Evolutionary conservation across 2,888 invertebrate species (phyloP).

Genomic region (Prosopocoilus inquinatus): DNA sequence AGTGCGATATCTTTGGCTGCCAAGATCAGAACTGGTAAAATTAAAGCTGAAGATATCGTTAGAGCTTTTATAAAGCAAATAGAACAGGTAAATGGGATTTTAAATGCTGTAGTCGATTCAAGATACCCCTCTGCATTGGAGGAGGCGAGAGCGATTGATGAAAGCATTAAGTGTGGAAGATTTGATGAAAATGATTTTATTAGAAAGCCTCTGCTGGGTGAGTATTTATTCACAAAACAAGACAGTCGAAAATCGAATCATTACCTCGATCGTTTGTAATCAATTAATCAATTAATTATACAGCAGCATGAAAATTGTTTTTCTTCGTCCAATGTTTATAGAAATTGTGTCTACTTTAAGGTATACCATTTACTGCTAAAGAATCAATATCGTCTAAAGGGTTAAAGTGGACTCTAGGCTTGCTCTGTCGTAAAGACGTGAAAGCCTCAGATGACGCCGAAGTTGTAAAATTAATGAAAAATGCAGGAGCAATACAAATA

Average conservation of each 20-base stretch:
- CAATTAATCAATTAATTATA: slow-evolving; percentile 2
- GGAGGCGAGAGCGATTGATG: slow-evolving; percentile 75
- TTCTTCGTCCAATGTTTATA: too few relatives aligned
- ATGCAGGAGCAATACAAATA: slow-evolving; percentile 85
- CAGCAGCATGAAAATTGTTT: background rate
- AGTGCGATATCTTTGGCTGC: slow-evolving; percentile 70
- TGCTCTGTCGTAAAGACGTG: slow-evolving; percentile 65
- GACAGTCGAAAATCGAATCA: background rate
- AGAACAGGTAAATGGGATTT: slow-evolving; percentile 65
- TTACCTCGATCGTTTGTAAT: too few relatives aligned
- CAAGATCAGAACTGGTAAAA: slow-evolving; percentile 62
- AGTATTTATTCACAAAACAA: too few relatives aligned
- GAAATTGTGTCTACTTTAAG: background rate
- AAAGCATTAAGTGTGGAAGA: slow-evolving; percentile 58
- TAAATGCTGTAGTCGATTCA: slow-evolving; percentile 83
- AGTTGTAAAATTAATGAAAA: slow-evolving; percentile 64
- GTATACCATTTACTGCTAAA: slow-evolving; percentile 78
- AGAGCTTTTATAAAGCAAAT: slow-evolving; percentile 74
- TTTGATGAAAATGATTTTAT: slow-evolving; percentile 63
- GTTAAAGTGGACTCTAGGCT: slow-evolving; percentile 78
- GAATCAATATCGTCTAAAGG: slow-evolving; percentile 57
- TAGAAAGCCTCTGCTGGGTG: slow-evolving; percentile 72
- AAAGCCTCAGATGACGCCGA: slow-evolving; percentile 72
- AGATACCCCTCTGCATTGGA: slow-evolving; percentile 73
- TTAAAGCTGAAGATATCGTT: slow-evolving; percentile 68